A percentile compares a stretch with the other conserved stretches of the same genome.
These are phyloP conservation scores for Coecobrya sp. DNA, from an alignment of 2,888 invertebrate species.

Conservation along the genomic window DNA sequence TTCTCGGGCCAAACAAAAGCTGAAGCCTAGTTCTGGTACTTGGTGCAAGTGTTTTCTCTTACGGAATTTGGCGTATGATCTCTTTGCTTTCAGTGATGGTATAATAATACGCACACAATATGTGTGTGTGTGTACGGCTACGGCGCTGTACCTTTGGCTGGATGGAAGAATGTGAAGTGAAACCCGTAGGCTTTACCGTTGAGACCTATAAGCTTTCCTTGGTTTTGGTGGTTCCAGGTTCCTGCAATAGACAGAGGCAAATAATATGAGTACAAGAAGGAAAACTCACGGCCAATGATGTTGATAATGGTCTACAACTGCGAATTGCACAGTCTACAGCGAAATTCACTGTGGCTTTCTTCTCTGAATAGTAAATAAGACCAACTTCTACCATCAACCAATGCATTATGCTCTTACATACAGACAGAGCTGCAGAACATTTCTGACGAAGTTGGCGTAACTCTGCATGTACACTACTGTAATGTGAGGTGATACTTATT, in stretches of 20 bases:
- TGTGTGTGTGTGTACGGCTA: neutral
- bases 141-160: neutral
- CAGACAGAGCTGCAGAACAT: neutral
- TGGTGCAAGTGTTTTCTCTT: neutral
- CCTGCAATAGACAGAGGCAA: neutral
- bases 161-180: neutral
- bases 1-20: conserved; percentile 1
- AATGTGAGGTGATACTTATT: conserved; percentile 24
- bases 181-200: conserved; percentile 14
- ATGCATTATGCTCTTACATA: conserved; percentile 8
- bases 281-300: neutral
- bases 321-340: neutral
- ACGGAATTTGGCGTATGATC: neutral
- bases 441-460: too few species aligned
- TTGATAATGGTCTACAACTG: neutral
- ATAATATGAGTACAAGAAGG: neutral
- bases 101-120: neutral
- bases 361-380: conserved; percentile 69
- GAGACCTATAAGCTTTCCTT: conserved; percentile 51
- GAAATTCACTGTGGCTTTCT: conserved; percentile 33
- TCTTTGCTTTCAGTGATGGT: neutral
- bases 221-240: neutral
- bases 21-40: conserved; percentile 13
- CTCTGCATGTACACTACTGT: neutral
- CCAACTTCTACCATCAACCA: conserved; percentile 10